A percentile compares a stretch with the other conserved stretches of the same genome.
Evolutionary conservation across 2,113 vertebrate genomes (phyloP).

Genomic region (Merops nubicus): DNA sequence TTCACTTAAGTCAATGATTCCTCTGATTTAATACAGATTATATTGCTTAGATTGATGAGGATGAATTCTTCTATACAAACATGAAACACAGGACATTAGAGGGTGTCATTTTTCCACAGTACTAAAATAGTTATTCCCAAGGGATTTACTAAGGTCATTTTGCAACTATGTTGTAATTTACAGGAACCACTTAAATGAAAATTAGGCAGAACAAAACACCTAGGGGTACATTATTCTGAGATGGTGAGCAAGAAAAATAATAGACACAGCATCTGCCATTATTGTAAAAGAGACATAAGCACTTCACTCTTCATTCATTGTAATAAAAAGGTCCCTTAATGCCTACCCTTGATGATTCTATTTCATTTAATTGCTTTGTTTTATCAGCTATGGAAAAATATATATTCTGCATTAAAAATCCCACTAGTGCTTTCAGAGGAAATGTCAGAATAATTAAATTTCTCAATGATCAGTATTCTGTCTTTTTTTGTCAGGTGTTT

Average conservation of each 20-base stretch:
- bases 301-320: neutral
- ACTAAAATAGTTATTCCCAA: neutral
- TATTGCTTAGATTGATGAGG: neutral
- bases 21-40: neutral
- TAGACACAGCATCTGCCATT: neutral
- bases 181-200: neutral
- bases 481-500: neutral
- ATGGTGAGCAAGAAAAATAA: neutral
- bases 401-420: neutral
- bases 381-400: neutral
- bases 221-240: neutral
- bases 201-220: neutral
- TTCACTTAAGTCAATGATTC: neutral
- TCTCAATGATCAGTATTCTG: neutral
- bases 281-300: neutral
- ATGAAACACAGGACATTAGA: neutral
- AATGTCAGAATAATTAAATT: neutral
- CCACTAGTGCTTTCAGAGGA: neutral
- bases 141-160: constrained; percentile 2
- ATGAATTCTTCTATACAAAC: neutral
- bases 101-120: neutral
- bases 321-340: neutral
- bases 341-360: neutral
- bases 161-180: neutral
- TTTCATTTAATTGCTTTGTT: neutral